Conservation (phyloP, 2,113 vertebrate species). For the Orientallactaga bullata region DNA sequence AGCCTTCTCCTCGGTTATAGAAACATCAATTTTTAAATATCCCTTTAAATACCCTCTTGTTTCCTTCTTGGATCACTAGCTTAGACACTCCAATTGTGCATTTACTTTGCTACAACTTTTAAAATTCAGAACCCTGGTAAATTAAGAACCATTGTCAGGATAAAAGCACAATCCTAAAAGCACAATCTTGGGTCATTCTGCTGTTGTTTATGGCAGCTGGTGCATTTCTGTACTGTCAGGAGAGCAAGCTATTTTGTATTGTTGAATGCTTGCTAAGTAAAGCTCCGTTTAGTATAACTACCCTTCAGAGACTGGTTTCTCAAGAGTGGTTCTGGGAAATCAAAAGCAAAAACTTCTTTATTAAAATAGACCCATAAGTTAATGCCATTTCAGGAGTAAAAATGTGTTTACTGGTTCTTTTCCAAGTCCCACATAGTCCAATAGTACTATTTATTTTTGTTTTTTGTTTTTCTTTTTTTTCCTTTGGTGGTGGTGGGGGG, state of each 20-base stretch:
- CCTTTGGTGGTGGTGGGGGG: too few relatives aligned
- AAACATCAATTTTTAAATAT: neutral
- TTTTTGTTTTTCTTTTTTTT: too few relatives aligned
- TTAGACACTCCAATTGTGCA: conserved; percentile 13
- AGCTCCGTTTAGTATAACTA: neutral
- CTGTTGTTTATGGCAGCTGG: conserved; percentile 29
- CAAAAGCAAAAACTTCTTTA: neutral
- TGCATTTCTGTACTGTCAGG: neutral
- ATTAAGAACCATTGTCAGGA: neutral
- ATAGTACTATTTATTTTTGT: neutral
- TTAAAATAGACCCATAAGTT: neutral
- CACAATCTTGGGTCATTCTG: neutral
- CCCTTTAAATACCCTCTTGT: neutral
- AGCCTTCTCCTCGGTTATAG: neutral
- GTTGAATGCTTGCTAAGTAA: neutral
- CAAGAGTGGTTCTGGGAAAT: neutral
- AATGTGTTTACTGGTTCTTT: neutral
- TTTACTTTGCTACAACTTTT: conserved; percentile 21
- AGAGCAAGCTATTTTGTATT: neutral
- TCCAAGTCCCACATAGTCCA: neutral
- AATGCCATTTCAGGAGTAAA: conserved; percentile 1
- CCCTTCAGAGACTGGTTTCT: conserved; percentile 20
- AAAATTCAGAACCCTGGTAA: conserved; percentile 14
- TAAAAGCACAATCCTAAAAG: neutral
- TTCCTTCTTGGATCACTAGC: neutral